Base-by-base conservation (phyloP, 2,888 invertebrate species). In the Scaptodrosophila latifasciaeformis region DNA sequence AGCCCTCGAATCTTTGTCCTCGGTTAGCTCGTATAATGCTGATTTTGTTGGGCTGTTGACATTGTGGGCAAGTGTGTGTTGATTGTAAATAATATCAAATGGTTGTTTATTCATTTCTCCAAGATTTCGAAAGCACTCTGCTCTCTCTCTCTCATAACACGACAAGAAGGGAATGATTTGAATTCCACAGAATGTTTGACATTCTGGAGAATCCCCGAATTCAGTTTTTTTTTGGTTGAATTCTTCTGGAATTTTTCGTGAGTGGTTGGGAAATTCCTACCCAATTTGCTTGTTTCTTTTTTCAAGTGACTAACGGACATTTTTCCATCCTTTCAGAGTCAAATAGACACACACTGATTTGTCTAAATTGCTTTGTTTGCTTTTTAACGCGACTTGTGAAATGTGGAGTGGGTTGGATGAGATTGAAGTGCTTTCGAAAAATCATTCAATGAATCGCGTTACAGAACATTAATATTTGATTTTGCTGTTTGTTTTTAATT, bases 401-500 rank as follows among this genome's bases (percentile, higher is more conserved):
- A n/a, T n/a, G n/a, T n/a, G n/a, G n/a, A n/a, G n/a, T n/a, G n/a
- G n/a, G n/a, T n/a, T n/a, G n/a, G n/a, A n/a, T n/a, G 46, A 48
- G 49, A 58, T 46, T 53, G 77, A 58, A 65, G 42, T 54, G 42
- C 54, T 39, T 46, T 54, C 45, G 39, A 53, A 18, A 49, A 54
- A 58, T 59, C 54, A 49, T 55, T 65, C 57, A 55, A 50, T 57
- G 53, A 58, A 42, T 53, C 62, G 72, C 70, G 76, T 62, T 64
- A 58, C 67, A 66, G 66, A 52, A 66, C 69, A 70, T 81, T 79
- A 81, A 82, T 81, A 74, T 81, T 81, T 82, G 78, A 82, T 65
- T 81, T 77, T 62, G 64, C 63, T 80, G 81, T 76, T 76, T 76
- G 78, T 66, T 78, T 76, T 76, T 81, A 67, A 76, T 81, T 78